Evolutionary conservation across 2,888 invertebrate genomes (phyloP), one percentile per base, ranked within the genome.

Genomic region (Cyclophora albipunctata): DNA sequence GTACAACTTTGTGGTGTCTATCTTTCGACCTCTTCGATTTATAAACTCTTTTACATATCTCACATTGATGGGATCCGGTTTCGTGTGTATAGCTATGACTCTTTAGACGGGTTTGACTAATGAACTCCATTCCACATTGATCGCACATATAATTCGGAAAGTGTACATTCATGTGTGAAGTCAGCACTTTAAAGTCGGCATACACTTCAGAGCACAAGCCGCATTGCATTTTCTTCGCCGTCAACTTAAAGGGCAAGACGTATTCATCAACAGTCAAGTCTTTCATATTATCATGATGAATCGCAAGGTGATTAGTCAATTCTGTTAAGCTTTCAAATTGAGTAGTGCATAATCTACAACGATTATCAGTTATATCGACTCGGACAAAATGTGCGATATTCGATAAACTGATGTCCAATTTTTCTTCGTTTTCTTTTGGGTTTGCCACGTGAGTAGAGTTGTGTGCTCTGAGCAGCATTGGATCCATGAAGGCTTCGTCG

Each of bases 401-500:
- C 1, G 20, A 20, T 20, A 20, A 20, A 20, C 20, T 20, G 20
- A 20, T 20, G 2, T 20, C 20, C 20, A 20, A 20, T 20, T 20
- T 20, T 20, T 20, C 20, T 20, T 20, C 20, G 20, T 20, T 20
- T 20, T 20, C 20, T 20, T 20, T 20, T 20, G 20, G 20, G 20
- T 20, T 20, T 20, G 2, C 20, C 20, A 56, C 41, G 52, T 85
- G 85, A 45, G 73, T 65, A 3, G 50, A 40, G 34, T 70, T 61
- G 50, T 87, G 87, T 1, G 67, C 53, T 48, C 81, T 71, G 7
- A 88, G 53, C 7, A 64, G 55, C 0, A 65, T 69, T 2, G 82
- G 83, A 46, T 86, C 81, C 1, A 67, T 55, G 52, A 75, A 86
- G 40, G 74, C 68, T 37, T 69, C 66, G 4, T 81, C 78, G 49